These are phyloP conservation scores for Phalanger gymnotis DNA, from an alignment of 2,797 vertebrate species.

Conservation along the genomic window DNA sequence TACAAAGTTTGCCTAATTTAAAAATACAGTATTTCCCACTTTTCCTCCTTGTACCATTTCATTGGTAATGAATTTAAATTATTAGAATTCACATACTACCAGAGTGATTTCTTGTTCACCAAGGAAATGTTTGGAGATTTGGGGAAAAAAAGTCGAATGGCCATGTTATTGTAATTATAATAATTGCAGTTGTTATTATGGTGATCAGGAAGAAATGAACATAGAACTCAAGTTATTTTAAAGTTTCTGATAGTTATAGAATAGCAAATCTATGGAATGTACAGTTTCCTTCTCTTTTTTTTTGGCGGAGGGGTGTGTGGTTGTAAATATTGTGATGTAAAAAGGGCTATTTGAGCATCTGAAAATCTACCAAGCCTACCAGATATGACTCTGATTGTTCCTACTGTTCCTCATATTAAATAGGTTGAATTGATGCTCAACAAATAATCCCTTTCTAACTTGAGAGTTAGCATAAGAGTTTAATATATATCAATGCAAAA, in stretches of 20 bases:
- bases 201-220: neutral
- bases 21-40: constrained; percentile 33
- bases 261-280: neutral
- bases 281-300: neutral
- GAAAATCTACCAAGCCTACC: neutral
- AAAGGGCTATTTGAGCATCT: constrained; percentile 47
- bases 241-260: neutral
- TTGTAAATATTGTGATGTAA: constrained; percentile 52
- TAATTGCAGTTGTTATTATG: constrained; percentile 33
- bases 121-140: constrained; percentile 41
- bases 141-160: constrained; percentile 15
- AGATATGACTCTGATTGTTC: neutral
- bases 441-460: constrained; percentile 43
- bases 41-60: constrained; percentile 32
- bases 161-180: constrained; percentile 33
- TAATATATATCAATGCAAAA: constrained; percentile 54
- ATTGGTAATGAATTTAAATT: constrained; percentile 71
- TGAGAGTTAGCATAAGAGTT: constrained; percentile 5
- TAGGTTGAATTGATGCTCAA: constrained; percentile 18
- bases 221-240: constrained; percentile 59
- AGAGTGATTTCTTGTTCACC: constrained; percentile 66
- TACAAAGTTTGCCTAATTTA: constrained; percentile 43
- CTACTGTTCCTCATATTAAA: constrained; percentile 23
- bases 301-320: neutral
- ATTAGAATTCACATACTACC: constrained; percentile 69